A percentile compares a stretch with the other conserved stretches of the same genome.
These are phyloP conservation scores for Raja brachyura DNA, from an alignment of 2,113 vertebrate genomes.

Conservation along the genomic window DNA sequence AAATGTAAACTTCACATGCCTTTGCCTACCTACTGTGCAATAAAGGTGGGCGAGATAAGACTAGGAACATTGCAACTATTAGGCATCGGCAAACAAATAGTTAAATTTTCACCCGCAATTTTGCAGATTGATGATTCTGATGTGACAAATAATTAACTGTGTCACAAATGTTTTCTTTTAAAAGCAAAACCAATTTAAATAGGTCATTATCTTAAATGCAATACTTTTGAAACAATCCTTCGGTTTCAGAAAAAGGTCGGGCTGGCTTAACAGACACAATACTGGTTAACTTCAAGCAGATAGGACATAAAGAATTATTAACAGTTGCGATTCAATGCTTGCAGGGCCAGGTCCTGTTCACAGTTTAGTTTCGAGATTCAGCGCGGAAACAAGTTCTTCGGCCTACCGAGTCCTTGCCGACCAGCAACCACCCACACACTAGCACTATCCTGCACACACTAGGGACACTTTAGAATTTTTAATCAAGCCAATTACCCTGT, in stretches of 20 bases:
- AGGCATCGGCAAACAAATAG: not conserved
- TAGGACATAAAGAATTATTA: slow-evolving; percentile 22
- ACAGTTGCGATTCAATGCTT: not conserved
- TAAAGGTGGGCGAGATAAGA: not conserved
- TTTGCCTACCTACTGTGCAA: not conserved
- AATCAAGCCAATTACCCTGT: no score
- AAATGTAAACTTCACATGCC: not conserved
- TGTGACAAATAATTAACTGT: not conserved
- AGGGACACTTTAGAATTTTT: no score
- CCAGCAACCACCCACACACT: no score
- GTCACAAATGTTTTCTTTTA: not conserved
- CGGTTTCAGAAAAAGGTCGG: not conserved
- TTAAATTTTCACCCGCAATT: not conserved
- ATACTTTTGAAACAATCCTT: not conserved
- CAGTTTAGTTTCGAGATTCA: no score
- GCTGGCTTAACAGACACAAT: not conserved
- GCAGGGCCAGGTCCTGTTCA: not conserved
- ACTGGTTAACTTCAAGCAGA: slow-evolving; percentile 3
- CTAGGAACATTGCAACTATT: not conserved
- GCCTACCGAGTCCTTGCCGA: no score
- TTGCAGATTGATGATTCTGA: not conserved
- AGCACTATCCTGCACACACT: no score
- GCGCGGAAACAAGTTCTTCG: no score
- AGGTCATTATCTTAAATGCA: slow-evolving; percentile 3
- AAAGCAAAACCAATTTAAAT: not conserved